Conservation (phyloP, 2,113 vertebrate genomes). For the Mola mola region DNA sequence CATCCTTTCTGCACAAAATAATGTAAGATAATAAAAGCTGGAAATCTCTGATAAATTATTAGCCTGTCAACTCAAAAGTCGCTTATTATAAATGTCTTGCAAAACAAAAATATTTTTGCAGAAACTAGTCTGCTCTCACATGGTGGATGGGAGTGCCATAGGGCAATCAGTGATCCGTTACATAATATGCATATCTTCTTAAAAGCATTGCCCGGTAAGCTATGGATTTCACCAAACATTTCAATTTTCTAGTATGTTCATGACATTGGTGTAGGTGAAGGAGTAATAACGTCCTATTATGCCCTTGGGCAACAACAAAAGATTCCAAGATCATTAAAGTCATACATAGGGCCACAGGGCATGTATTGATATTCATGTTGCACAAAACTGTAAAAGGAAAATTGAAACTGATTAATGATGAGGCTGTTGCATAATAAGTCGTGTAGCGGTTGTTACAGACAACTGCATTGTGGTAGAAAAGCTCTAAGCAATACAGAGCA, state of each 20-base stretch:
- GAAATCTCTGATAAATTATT: too few relatives aligned
- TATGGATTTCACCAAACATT: constrained; percentile 29
- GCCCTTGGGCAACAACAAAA: constrained; percentile 19
- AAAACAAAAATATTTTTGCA: constrained; percentile 3
- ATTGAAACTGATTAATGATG: constrained; percentile 26
- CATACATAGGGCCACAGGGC: neutral
- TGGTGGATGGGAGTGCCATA: constrained; percentile 15
- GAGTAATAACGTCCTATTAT: constrained; percentile 16
- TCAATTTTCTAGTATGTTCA: constrained; percentile 1
- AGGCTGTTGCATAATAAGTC: constrained; percentile 19
- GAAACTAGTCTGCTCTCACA: constrained; percentile 1
- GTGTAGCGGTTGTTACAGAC: constrained; percentile 6
- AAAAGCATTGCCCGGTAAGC: constrained; percentile 38
- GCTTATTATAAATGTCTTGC: neutral
- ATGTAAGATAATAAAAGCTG: constrained; percentile 10
- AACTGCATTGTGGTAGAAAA: constrained; percentile 1
- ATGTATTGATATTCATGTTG: constrained; percentile 26
- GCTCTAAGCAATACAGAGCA: constrained; percentile 12
- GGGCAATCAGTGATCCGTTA: constrained; percentile 32
- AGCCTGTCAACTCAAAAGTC: neutral
- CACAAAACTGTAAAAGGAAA: too few relatives aligned
- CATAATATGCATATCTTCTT: constrained; percentile 44
- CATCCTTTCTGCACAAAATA: constrained; percentile 20
- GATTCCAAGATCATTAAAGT: constrained; percentile 5
- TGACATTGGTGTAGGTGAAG: constrained; percentile 5